Percentiles rank a stretch among this genome's conserved stretches.
Evolutionary conservation across 2,113 vertebrate species (phyloP).

Genomic region (Cricetomys ansorgei): DNA sequence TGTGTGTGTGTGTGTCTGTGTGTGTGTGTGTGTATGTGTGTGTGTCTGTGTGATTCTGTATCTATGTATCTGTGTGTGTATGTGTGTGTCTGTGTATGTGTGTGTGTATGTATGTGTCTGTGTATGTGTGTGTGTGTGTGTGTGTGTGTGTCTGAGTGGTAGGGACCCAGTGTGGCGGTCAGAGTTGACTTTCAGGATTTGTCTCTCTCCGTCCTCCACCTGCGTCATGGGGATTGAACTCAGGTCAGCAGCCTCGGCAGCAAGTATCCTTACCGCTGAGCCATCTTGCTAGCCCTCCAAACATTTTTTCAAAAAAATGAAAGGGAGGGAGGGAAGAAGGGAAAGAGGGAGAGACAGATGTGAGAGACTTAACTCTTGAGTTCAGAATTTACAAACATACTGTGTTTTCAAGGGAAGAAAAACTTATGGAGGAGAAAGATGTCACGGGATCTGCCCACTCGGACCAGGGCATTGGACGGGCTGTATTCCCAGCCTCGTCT

Average conservation of each 20-base stretch:
- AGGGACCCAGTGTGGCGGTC: not conserved
- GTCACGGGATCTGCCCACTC: not conserved
- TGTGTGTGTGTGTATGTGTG: not conserved
- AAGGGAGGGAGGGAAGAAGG: not conserved
- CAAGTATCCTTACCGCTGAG: not conserved
- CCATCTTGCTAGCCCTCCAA: not conserved
- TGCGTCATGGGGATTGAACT: not conserved
- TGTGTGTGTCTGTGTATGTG: no score
- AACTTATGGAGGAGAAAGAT: not conserved
- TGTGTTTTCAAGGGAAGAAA: not conserved
- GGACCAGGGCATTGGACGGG: not conserved
- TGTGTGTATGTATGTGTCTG: no score
- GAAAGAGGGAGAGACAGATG: not conserved
- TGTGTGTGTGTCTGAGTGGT: not conserved
- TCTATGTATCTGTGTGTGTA: not conserved
- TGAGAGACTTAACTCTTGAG: not conserved
- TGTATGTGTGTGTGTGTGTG: no score
- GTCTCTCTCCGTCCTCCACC: not conserved
- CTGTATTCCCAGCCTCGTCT: not conserved
- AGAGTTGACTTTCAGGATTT: not conserved
- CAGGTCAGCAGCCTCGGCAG: not conserved
- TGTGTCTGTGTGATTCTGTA: not conserved
- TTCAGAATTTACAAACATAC: not conserved
- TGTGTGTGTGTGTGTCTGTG: not conserved
- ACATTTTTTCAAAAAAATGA: constrained; percentile 30